Evolutionary conservation across 2,797 vertebrate species (phyloP), one percentile per base, ranked within the genome.

Genomic region (Tokudaia muenninki): DNA sequence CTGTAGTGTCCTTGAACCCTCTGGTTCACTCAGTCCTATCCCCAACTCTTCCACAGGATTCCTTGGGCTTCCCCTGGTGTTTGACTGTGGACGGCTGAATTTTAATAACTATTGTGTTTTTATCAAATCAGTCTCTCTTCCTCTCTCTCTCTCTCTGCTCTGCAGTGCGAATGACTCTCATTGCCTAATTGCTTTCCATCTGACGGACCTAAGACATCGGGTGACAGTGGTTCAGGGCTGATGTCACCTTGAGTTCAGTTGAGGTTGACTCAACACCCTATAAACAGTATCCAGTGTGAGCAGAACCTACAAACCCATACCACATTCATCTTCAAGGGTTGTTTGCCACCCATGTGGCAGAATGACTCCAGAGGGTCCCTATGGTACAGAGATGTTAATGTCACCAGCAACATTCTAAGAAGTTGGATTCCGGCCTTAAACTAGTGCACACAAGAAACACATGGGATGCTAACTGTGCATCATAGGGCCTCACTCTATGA

Each of bases 381-480:
- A 16, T 37, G 5, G 16, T 0, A 0, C 37, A 5, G 70, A 47
- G 50, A 37, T 0, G 8, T 2, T 14, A 19, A 47, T 0, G 67
- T 24, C 19, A 2, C n/a, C 13, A 34, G 50, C 41, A n/a, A 74
- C 3, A 7, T 50, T 41, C 10, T 24, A 0, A 1, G 2, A 31
- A 1, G 8, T 19, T 34, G 19, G 52, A 29, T 44, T 26, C 4
- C 8, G 11, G 6, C n/a, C 87, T 93, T 29, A 83, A 31, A 65
- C 24, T 37, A 75, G 24, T 0, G 4, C 44, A 31, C 29, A 37
- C 55, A 26, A 11, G 65, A 50, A 75, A 47, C 21, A 41, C 44
- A 34, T 34, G n/a, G 26, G 83, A 14, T 41, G 41, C 84, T 83
- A 65, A 59, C 31, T 8, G 1, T 63, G 21, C 19, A 63, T 9